A percentile compares a stretch with the other conserved stretches of the same genome.
These are phyloP conservation scores for Philhelius pedissequus DNA, from an alignment of 2,888 invertebrate genomes.

Conservation along the genomic window DNA sequence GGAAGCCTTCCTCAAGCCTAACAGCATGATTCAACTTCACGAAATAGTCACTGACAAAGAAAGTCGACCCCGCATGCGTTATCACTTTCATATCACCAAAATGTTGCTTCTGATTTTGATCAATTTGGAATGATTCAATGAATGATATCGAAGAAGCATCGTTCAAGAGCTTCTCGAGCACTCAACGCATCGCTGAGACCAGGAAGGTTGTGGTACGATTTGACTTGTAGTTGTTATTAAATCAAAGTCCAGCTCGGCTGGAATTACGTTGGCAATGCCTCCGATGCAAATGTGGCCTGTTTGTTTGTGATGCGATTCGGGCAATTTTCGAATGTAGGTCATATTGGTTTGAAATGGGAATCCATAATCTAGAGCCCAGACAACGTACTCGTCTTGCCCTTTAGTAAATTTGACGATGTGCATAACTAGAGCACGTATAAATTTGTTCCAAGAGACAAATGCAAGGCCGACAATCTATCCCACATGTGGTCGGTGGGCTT, in stretches of 20 bases:
- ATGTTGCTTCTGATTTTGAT: conserved; percentile 30
- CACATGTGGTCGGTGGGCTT: conserved; percentile 58
- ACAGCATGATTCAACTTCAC: conserved; percentile 52
- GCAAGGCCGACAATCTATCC: conserved; percentile 69
- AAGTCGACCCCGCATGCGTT: conserved; percentile 69
- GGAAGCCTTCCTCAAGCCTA: conserved; percentile 17
- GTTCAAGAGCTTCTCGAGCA: conserved; percentile 69
- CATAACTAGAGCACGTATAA: conserved; percentile 70
- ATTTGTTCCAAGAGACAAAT: conserved; percentile 71
- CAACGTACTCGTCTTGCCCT: conserved; percentile 68
- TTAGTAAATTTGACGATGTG: conserved; percentile 59
- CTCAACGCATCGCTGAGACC: conserved; percentile 70
- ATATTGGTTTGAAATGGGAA: conserved; percentile 71
- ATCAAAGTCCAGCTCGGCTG: conserved; percentile 71
- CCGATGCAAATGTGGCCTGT: conserved; percentile 67
- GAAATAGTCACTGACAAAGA: conserved; percentile 69
- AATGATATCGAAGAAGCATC: conserved; percentile 71
- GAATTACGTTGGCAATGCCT: conserved; percentile 66
- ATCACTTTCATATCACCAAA: conserved; percentile 71
- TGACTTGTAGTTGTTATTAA: conserved; percentile 68
- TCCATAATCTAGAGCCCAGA: conserved; percentile 72
- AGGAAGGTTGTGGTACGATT: conserved; percentile 60
- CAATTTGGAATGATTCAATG: conserved; percentile 54
- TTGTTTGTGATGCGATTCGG: conserved; percentile 27
- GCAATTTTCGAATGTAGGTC: conserved; percentile 67